phyloP scores from a whole-genome alignment of 2,113 vertebrate species.

The Muntiacus reevesi region DNA sequence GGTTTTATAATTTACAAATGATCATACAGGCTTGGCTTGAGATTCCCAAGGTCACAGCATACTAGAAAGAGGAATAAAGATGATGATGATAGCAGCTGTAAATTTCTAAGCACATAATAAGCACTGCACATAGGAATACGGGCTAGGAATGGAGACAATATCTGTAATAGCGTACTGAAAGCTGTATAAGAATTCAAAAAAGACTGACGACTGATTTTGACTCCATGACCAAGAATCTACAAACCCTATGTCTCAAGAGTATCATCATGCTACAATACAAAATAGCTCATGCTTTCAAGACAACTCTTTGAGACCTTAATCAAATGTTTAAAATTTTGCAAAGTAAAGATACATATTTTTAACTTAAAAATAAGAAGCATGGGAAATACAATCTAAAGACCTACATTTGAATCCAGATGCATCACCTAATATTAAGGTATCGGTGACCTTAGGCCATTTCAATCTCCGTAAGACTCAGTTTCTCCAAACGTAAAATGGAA shows the following conservation, averaged over 20 bases:
- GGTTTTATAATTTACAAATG: background rate
- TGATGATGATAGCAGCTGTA: background rate
- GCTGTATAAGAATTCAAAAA: background rate
- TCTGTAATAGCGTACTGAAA: background rate
- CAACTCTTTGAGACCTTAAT: background rate
- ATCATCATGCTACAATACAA: background rate
- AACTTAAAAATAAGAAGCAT: background rate
- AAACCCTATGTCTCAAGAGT: background rate
- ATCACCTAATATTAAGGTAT: background rate
- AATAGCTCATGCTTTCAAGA: background rate
- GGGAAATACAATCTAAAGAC: background rate
- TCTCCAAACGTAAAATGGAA: background rate
- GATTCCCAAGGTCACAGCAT: background rate
- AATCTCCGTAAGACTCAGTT: background rate
- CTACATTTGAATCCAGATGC: background rate
- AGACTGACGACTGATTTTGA: background rate
- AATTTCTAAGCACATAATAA: conserved; percentile 25
- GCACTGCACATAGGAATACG: background rate
- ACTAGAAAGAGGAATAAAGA: background rate
- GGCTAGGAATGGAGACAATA: background rate
- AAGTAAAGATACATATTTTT: background rate
- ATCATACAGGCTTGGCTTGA: background rate
- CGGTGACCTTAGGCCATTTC: background rate
- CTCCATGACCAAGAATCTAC: background rate
- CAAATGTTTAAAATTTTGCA: background rate